Percentiles rank a stretch among this genome's conserved stretches.
phyloP scores from a whole-genome alignment of 2,888 invertebrate genomes.

The Sinohyriopsis cumingii region DNA sequence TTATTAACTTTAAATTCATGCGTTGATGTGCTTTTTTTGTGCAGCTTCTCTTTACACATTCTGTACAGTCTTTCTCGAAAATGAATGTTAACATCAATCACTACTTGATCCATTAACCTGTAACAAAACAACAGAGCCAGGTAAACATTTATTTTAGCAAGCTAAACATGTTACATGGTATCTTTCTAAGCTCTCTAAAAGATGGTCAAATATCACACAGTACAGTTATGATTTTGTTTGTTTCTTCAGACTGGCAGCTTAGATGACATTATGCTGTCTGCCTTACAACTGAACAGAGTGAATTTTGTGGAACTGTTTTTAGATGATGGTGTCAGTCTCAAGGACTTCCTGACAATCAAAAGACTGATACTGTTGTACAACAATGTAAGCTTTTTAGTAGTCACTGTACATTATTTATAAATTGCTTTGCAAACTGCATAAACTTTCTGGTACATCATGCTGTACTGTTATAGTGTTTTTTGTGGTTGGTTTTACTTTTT shows the following conservation, averaged over 20 bases:
- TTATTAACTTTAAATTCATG: too few relatives aligned
- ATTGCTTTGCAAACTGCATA: neutral
- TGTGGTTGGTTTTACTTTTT: too few relatives aligned
- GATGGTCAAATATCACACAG: neutral
- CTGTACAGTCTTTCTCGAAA: too few relatives aligned
- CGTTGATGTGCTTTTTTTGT: too few relatives aligned
- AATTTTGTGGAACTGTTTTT: slow-evolving; percentile 70
- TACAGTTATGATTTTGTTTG: neutral
- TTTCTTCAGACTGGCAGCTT: slow-evolving; percentile 37
- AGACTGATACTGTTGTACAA: slow-evolving; percentile 66
- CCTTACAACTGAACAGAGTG: slow-evolving; percentile 64
- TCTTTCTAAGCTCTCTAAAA: neutral
- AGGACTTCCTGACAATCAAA: slow-evolving; percentile 64
- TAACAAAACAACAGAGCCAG: too few relatives aligned
- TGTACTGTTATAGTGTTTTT: neutral
- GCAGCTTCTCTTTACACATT: too few relatives aligned
- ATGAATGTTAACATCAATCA: too few relatives aligned
- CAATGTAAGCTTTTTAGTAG: slow-evolving; percentile 40
- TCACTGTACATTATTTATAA: neutral
- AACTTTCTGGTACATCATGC: neutral
- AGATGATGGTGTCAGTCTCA: slow-evolving; percentile 68
- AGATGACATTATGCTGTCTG: slow-evolving; percentile 65
- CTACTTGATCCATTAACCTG: too few relatives aligned
- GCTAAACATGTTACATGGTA: too few relatives aligned
- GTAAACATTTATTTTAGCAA: too few relatives aligned